These are phyloP conservation scores for Patella depressa DNA, from an alignment of 2,888 invertebrate genomes.

Conservation along the genomic window DNA sequence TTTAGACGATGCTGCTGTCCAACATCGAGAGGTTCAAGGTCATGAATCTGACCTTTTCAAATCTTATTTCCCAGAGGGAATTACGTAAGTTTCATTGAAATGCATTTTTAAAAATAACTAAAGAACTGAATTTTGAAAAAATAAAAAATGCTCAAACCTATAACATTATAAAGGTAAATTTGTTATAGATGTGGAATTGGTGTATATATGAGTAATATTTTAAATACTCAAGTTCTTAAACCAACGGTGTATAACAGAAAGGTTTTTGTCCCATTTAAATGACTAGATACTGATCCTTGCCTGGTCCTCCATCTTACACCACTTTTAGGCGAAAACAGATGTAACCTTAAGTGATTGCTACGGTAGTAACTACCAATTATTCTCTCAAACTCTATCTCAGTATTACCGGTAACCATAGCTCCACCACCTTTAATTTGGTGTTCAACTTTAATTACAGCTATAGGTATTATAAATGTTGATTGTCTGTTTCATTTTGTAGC, in stretches of 20 bases:
- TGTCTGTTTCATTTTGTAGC: slow-evolving; percentile 38
- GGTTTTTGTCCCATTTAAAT: too few species aligned
- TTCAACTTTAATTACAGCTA: not conserved
- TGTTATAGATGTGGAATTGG: not conserved
- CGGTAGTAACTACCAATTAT: too few species aligned
- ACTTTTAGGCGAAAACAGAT: too few species aligned
- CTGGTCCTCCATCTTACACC: too few species aligned
- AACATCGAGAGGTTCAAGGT: slow-evolving; percentile 69
- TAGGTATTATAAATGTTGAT: not conserved
- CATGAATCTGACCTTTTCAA: slow-evolving; percentile 67
- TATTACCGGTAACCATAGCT: not conserved
- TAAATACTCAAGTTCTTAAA: too few species aligned
- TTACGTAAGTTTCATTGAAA: slow-evolving; percentile 47
- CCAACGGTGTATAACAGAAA: too few species aligned
- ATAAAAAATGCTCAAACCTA: not conserved
- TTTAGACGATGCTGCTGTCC: slow-evolving; percentile 67
- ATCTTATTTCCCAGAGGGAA: slow-evolving; percentile 59
- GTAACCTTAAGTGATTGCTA: too few species aligned
- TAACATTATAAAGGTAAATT: not conserved
- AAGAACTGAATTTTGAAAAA: not conserved
- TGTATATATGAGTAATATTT: too few species aligned
- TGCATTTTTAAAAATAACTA: not conserved
- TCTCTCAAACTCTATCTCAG: too few species aligned
- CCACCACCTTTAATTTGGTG: not conserved
- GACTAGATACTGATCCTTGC: too few species aligned